Conservation (phyloP, 2,888 invertebrate species). For the Ctena decussata region DNA sequence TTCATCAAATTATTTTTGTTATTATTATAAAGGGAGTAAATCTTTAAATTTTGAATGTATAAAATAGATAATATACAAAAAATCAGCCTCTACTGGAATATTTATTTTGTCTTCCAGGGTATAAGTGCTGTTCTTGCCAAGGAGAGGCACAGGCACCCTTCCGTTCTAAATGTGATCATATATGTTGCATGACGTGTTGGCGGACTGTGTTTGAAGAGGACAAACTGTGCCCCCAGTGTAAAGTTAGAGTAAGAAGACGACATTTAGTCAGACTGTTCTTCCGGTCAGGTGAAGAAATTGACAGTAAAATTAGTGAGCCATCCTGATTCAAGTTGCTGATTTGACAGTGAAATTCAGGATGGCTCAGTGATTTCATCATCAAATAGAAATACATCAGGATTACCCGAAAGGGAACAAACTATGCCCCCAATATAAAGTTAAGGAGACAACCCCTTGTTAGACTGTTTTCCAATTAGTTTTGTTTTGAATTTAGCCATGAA, state of each 20-base stretch:
- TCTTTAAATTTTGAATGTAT: too few relatives aligned
- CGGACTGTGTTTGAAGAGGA: slow-evolving; percentile 75
- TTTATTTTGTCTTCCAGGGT: slow-evolving; percentile 70
- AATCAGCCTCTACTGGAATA: too few relatives aligned
- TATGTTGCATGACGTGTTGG: slow-evolving; percentile 84
- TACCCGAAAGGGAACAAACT: slow-evolving; percentile 72
- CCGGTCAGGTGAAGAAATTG: background rate
- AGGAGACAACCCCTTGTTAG: slow-evolving; percentile 70
- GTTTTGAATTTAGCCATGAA: background rate
- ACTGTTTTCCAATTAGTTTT: background rate
- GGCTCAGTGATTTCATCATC: too few relatives aligned
- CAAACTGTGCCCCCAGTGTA: slow-evolving; percentile 77
- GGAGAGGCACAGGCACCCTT: slow-evolving; percentile 78
- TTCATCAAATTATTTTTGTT: too few relatives aligned
- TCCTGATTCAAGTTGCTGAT: too few relatives aligned
- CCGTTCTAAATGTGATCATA: slow-evolving; percentile 78
- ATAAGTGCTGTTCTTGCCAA: slow-evolving; percentile 72
- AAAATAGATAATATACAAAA: too few relatives aligned
- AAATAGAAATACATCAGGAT: too few relatives aligned
- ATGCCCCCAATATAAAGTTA: slow-evolving; percentile 74
- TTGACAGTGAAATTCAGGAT: too few relatives aligned
- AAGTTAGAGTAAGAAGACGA: slow-evolving; percentile 69
- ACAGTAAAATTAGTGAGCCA: background rate
- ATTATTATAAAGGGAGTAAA: too few relatives aligned
- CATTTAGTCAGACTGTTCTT: slow-evolving; percentile 57